Percentiles rank a stretch among this genome's conserved stretches.
phyloP scores from a whole-genome alignment of 2,888 invertebrate species.

The Acleris sparsana region DNA sequence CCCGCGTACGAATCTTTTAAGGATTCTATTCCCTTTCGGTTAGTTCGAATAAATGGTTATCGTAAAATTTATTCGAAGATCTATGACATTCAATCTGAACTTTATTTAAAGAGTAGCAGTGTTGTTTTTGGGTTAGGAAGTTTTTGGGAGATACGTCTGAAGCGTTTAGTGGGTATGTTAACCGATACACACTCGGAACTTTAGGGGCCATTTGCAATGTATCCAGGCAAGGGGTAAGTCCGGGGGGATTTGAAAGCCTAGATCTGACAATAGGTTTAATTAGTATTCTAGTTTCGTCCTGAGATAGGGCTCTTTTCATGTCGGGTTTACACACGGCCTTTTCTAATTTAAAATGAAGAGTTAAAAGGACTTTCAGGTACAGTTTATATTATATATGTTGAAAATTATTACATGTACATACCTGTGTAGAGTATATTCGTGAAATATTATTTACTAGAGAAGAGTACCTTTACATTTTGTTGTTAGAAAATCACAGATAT shows the following conservation, averaged over 20 bases:
- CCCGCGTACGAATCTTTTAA: slow-evolving; percentile 15
- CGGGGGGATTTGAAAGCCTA: slow-evolving; percentile 4
- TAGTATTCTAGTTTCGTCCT: slow-evolving; percentile 23
- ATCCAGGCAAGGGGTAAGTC: slow-evolving; percentile 12
- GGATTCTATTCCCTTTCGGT: slow-evolving; percentile 27
- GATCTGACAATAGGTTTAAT: slow-evolving; percentile 18
- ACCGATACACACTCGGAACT: not conserved
- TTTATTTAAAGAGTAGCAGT: too few relatives aligned
- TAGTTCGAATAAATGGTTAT: slow-evolving; percentile 16
- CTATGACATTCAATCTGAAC: too few relatives aligned
- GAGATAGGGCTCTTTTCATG: not conserved
- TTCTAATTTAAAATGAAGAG: not conserved
- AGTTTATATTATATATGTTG: not conserved
- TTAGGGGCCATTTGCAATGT: slow-evolving; percentile 24
- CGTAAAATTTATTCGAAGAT: slow-evolving; percentile 16
- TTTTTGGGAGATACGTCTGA: too few relatives aligned
- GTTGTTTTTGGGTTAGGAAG: too few relatives aligned
- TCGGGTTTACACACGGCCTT: not conserved
- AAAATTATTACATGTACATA: too few relatives aligned
- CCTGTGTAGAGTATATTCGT: too few relatives aligned
- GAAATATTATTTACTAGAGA: too few relatives aligned
- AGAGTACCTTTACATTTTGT: too few relatives aligned
- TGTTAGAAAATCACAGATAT: too few relatives aligned
- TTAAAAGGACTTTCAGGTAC: not conserved
- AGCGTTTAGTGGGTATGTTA: not conserved